Conservation (phyloP, 2,113 vertebrate genomes). For the Prochilodus magdalenae region DNA sequence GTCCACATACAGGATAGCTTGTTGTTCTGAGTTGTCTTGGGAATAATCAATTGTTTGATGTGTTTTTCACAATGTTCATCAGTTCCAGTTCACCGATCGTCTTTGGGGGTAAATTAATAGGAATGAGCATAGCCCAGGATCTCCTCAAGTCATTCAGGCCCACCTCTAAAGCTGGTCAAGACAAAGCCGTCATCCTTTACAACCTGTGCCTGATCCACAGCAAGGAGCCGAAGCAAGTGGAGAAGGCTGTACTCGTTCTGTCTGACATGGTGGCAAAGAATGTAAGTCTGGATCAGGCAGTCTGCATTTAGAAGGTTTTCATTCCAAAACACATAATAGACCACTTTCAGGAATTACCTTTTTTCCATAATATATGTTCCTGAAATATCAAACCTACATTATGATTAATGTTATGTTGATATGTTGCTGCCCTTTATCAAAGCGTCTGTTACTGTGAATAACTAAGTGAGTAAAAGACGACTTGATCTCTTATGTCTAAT, state of each 20-base stretch:
- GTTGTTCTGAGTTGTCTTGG: too few relatives aligned
- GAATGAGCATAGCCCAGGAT: slow-evolving; percentile 69
- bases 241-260: slow-evolving; percentile 64
- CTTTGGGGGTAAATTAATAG: slow-evolving; percentile 43
- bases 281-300: slow-evolving; percentile 41
- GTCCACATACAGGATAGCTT: too few relatives aligned
- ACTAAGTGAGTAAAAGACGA: too few relatives aligned
- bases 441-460: too few relatives aligned
- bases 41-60: too few relatives aligned
- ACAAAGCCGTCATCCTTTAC: slow-evolving; percentile 63
- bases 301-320: neutral
- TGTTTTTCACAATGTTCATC: neutral
- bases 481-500: too few relatives aligned
- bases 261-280: slow-evolving; percentile 64
- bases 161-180: slow-evolving; percentile 45
- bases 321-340: too few relatives aligned
- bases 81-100: neutral
- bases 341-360: neutral
- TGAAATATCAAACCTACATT: too few relatives aligned
- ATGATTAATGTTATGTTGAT: too few relatives aligned
- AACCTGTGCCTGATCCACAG: slow-evolving; percentile 68
- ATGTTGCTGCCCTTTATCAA: too few relatives aligned
- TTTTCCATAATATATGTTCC: too few relatives aligned
- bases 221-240: slow-evolving; percentile 60
- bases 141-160: slow-evolving; percentile 67